These are phyloP conservation scores for Sclerurus mexicanus DNA, from an alignment of 2,113 vertebrate genomes.

Conservation along the genomic window DNA sequence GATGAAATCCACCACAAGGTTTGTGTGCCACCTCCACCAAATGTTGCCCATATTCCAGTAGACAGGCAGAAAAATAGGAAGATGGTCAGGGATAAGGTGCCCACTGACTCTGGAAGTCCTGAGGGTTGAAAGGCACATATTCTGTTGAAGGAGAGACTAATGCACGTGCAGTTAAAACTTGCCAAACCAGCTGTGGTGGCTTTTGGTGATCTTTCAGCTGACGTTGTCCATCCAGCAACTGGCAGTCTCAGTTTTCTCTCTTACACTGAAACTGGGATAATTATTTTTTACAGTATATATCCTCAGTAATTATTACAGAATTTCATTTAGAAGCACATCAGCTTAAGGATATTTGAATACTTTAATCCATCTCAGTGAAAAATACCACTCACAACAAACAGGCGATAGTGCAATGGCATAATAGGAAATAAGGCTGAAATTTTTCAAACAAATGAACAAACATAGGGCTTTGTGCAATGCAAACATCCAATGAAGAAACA, in stretches of 20 bases:
- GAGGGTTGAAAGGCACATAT: background rate
- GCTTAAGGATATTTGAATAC: background rate
- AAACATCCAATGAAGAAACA: background rate
- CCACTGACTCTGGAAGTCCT: background rate
- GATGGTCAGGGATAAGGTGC: background rate
- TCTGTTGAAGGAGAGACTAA: background rate
- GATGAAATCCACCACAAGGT: background rate
- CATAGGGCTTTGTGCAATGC: accelerated
- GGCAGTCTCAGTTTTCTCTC: background rate
- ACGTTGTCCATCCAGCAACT: background rate
- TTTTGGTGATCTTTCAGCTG: background rate
- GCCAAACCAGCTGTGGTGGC: background rate
- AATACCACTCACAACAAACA: background rate
- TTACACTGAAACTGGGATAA: background rate
- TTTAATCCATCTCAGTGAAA: background rate
- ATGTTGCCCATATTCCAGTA: background rate
- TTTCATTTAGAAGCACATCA: background rate
- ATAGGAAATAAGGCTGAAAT: background rate
- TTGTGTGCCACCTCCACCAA: background rate
- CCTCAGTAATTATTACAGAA: background rate
- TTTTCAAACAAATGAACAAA: background rate
- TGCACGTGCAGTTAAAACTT: accelerated
- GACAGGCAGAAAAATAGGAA: background rate
- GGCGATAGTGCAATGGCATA: background rate
- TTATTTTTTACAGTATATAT: background rate